These are phyloP conservation scores for Todiramphus chloris DNA, from an alignment of 2,113 vertebrate species.

Conservation along the genomic window DNA sequence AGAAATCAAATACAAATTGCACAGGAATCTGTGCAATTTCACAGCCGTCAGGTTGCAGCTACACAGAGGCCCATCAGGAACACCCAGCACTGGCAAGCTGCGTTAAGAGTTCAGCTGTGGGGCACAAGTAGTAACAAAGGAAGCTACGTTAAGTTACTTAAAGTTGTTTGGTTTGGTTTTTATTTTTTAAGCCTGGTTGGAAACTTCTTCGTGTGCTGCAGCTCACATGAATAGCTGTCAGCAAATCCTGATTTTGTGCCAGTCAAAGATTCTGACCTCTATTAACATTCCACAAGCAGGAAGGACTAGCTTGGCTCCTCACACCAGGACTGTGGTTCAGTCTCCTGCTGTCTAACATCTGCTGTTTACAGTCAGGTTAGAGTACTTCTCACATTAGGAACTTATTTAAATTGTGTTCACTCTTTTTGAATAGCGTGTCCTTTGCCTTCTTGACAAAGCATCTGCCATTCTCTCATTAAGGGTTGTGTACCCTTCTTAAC, in stretches of 20 bases:
- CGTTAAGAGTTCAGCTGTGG: background rate
- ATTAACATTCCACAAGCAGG: background rate
- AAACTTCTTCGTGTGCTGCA: background rate
- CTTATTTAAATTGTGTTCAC: background rate
- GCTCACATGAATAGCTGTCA: background rate
- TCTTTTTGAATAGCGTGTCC: background rate
- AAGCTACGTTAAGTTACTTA: background rate
- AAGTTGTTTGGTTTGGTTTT: background rate
- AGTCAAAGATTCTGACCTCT: conserved; percentile 8
- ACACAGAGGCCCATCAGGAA: background rate
- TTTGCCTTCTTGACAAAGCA: background rate
- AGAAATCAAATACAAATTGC: background rate
- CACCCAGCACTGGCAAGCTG: background rate
- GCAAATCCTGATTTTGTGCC: background rate
- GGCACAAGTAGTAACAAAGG: background rate
- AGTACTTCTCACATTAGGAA: background rate
- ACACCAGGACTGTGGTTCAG: background rate
- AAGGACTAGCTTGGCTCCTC: background rate
- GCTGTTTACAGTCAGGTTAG: background rate
- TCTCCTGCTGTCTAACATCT: background rate
- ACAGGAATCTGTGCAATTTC: background rate
- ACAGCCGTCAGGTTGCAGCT: background rate
- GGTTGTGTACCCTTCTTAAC: background rate
- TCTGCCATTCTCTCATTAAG: background rate
- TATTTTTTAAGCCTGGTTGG: background rate